These are phyloP conservation scores for Labrus mixtus DNA, from an alignment of 2,113 vertebrate genomes.

Conservation along the genomic window DNA sequence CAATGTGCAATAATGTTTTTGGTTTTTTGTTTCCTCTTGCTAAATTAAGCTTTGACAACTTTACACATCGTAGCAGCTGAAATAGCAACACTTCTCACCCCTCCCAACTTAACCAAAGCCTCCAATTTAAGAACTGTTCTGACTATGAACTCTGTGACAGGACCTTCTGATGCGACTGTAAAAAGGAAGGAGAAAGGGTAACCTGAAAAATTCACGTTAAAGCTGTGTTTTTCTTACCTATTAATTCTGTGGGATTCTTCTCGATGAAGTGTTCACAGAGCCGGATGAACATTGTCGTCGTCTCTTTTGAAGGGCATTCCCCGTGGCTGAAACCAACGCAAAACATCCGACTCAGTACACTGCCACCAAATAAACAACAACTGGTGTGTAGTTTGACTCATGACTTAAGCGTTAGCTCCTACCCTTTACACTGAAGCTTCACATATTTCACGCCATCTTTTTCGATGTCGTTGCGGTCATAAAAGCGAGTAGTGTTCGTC, in stretches of 20 bases:
- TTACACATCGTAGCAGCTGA: no score
- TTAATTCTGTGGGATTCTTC: conserved; percentile 94
- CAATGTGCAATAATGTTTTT: no score
- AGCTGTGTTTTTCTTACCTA: conserved; percentile 83
- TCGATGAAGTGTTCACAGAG: conserved; percentile 92
- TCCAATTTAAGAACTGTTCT: no score
- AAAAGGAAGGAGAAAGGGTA: no score
- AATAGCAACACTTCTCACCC: no score
- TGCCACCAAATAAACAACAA: neutral
- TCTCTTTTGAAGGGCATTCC: conserved; percentile 92
- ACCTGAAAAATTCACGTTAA: neutral
- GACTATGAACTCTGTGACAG: no score
- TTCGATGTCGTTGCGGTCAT: conserved; percentile 95
- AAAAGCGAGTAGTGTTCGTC: conserved; percentile 97
- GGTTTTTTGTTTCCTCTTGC: no score
- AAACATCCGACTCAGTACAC: neutral
- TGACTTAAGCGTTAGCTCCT: conserved; percentile 52
- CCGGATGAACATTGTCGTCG: conserved; percentile 91
- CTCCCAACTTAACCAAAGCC: no score
- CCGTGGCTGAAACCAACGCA: conserved; percentile 85
- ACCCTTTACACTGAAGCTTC: conserved; percentile 98
- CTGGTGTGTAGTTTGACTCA: neutral
- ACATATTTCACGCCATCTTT: conserved; percentile 95
- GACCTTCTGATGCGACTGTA: no score
- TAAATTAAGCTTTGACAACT: no score